Conservation (phyloP, 2,888 invertebrate genomes). For the Napeogenes sylphis region DNA sequence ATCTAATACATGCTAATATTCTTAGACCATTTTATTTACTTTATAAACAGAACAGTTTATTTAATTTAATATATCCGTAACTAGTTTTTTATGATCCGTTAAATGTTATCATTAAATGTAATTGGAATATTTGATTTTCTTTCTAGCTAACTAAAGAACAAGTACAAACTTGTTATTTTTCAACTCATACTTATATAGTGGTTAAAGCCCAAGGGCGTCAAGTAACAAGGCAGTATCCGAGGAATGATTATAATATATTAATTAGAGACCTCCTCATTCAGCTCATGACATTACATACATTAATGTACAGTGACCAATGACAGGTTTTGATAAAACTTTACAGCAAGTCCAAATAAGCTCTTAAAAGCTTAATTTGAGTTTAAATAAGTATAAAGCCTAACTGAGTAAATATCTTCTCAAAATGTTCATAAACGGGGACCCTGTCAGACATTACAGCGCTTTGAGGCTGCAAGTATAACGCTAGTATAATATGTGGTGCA, state of each 20-base stretch:
- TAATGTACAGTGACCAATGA: no score
- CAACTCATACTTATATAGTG: not conserved
- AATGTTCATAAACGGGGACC: no score
- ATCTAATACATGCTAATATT: slow-evolving; percentile 39
- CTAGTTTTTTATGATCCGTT: no score
- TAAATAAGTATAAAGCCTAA: no score
- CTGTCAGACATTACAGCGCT: not conserved
- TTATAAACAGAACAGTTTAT: slow-evolving; percentile 8
- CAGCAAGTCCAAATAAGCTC: no score
- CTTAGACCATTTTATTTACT: slow-evolving; percentile 27
- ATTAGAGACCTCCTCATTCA: slow-evolving; percentile 38
- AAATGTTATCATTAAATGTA: no score
- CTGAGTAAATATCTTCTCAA: no score
- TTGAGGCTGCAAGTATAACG: slow-evolving; percentile 12
- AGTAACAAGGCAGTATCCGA: slow-evolving; percentile 39
- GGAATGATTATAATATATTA: slow-evolving; percentile 43
- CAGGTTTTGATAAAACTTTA: no score
- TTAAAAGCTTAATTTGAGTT: no score
- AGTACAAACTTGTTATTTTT: not conserved
- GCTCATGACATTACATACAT: slow-evolving; percentile 29
- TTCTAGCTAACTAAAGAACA: no score
- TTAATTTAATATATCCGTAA: no score
- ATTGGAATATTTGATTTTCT: no score
- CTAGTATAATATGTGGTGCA: slow-evolving; percentile 19
- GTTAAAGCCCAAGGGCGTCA: slow-evolving; percentile 44